These are phyloP conservation scores for Pantherophis alleghaniensis DNA, from an alignment of 2,797 vertebrate genomes.

Conservation along the genomic window DNA sequence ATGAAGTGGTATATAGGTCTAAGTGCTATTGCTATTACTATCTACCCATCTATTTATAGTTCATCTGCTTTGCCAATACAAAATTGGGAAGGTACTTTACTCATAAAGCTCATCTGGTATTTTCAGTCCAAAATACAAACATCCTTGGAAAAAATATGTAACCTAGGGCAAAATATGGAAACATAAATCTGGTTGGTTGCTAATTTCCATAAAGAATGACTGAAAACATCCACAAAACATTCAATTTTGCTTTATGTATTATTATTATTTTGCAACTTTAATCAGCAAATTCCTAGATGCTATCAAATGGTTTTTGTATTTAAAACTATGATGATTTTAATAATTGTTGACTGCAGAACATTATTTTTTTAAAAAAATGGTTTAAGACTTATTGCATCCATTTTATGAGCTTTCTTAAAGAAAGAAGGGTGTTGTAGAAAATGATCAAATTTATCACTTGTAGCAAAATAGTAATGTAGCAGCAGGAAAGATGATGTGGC, in stretches of 20 bases:
- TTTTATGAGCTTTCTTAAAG: conserved; percentile 79
- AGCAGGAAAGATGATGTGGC: conserved; percentile 80
- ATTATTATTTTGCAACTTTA: conserved; percentile 57
- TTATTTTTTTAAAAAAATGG: conserved; percentile 61
- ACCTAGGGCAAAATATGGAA: conserved; percentile 17
- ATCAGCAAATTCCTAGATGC: conserved; percentile 58
- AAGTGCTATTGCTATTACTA: too few relatives aligned
- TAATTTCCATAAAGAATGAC: conserved; percentile 26
- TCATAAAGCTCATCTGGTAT: background rate
- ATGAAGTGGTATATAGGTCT: too few relatives aligned
- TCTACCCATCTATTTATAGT: background rate
- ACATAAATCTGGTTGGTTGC: conserved; percentile 1
- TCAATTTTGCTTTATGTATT: conserved; percentile 49
- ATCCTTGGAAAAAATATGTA: background rate
- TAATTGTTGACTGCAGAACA: conserved; percentile 72
- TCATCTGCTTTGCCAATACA: background rate
- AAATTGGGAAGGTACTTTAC: background rate
- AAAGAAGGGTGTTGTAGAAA: conserved; percentile 79
- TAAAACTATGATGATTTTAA: conserved; percentile 75
- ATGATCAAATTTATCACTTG: conserved; percentile 82
- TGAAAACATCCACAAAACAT: conserved; percentile 19
- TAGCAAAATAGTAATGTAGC: conserved; percentile 82
- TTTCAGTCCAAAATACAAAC: background rate
- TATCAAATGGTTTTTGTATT: conserved; percentile 67
- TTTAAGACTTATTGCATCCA: conserved; percentile 77